phyloP scores from a whole-genome alignment of 1,140 invertebrate species.

The Pogonus chalceus region DNA sequence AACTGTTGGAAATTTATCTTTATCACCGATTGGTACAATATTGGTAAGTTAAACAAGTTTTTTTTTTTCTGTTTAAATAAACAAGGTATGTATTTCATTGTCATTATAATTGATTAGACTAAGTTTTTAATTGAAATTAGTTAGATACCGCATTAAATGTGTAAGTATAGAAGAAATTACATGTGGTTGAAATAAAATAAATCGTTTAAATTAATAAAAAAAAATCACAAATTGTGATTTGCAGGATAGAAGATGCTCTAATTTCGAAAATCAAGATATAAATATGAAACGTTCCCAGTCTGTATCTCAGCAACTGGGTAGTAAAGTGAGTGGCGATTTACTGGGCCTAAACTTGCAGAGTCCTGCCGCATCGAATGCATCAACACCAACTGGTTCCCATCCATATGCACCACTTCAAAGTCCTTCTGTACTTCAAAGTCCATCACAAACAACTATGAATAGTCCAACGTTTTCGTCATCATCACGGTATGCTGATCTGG shows the following conservation, averaged over 20 bases:
- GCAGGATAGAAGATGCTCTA: slow-evolving; percentile 45
- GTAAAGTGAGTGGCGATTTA: slow-evolving; percentile 70
- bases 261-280: slow-evolving; percentile 48
- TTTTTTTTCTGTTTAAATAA: neutral
- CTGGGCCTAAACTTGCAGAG: slow-evolving; percentile 68
- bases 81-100: neutral
- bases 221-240: slow-evolving; percentile 12
- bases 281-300: slow-evolving; percentile 69
- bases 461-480: slow-evolving; percentile 42
- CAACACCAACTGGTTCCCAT: slow-evolving; percentile 75
- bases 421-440: slow-evolving; percentile 47
- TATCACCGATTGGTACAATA: slow-evolving; percentile 64
- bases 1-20: slow-evolving; percentile 81
- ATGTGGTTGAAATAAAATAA: no score
- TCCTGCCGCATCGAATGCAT: slow-evolving; percentile 70
- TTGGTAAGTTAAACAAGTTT: slow-evolving; percentile 26
- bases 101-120: no score
- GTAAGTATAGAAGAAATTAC: no score
- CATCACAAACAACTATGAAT: slow-evolving; percentile 37
- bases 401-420: slow-evolving; percentile 71
- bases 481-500: slow-evolving; percentile 51
- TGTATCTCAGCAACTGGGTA: slow-evolving; percentile 64
- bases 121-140: no score
- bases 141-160: no score
- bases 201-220: no score